These are phyloP conservation scores for Pandemis heparana DNA, from an alignment of 2,888 invertebrate species.

Conservation along the genomic window DNA sequence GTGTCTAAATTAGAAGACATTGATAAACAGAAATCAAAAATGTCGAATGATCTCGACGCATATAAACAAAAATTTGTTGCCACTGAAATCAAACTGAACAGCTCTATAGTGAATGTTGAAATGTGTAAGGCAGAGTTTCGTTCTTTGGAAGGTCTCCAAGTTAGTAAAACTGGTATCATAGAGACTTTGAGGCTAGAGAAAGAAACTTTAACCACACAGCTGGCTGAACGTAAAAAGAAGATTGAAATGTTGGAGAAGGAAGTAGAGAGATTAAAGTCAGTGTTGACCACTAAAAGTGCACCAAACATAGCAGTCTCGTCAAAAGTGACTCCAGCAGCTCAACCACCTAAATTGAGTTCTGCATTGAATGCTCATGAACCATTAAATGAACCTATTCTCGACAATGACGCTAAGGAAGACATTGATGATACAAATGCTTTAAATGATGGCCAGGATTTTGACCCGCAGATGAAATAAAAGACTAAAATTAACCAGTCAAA, in stretches of 20 bases:
- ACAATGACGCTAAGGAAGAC: constrained; percentile 81
- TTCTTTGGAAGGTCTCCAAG: constrained; percentile 78
- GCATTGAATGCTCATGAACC: constrained; percentile 69
- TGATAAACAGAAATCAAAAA: constrained; percentile 67
- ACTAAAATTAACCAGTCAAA: background rate
- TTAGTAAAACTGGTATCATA: constrained; percentile 75
- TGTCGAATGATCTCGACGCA: constrained; percentile 64
- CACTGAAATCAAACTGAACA: constrained; percentile 72
- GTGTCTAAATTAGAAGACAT: constrained; percentile 70
- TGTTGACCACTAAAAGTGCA: constrained; percentile 72
- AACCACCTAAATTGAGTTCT: constrained; percentile 73
- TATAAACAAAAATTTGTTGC: constrained; percentile 65
- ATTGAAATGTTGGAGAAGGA: constrained; percentile 77
- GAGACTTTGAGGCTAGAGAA: constrained; percentile 79
- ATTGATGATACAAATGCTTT: constrained; percentile 76
- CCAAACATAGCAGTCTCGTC: constrained; percentile 61
- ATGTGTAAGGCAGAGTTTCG: constrained; percentile 78
- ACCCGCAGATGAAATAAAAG: constrained; percentile 60
- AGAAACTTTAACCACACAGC: constrained; percentile 71
- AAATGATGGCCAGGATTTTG: constrained; percentile 76
- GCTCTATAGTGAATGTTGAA: constrained; percentile 72
- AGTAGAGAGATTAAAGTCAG: constrained; percentile 66
- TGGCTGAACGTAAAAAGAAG: constrained; percentile 71
- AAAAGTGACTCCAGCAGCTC: constrained; percentile 74
- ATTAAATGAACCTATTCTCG: constrained; percentile 72